Base-by-base conservation (phyloP, 92 coral and sea anemone species). In the Epizoanthus scotinus region DNA sequence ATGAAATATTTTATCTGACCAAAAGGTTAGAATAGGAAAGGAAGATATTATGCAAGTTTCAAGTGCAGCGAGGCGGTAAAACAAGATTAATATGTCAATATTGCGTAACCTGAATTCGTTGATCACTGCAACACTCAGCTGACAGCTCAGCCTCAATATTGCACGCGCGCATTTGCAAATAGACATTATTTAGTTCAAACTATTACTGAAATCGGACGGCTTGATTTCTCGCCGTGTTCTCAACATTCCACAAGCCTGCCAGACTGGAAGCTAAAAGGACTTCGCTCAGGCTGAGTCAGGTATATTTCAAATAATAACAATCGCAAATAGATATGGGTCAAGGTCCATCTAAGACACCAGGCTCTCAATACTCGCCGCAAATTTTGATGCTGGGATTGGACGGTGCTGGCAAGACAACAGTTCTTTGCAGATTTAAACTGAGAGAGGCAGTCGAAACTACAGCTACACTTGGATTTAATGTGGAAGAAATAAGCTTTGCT, bases 381-480 rank as follows among this genome's bases (percentile, higher is more conserved):
- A 19, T 75, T 15, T 38, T 75, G 47, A 75, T 75, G 81, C 29
- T 75, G 13, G 81, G 81, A 40, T 75, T 75, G 52, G 81, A 75
- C 63, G 81, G 81, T 18, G 81, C 81, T 31, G 81, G 81, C 8
- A 75, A 75, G 34, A 75, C 81, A 31, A 75, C 81, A 34, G 15
- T 75, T 38, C 81, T 75, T 26, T 53, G 61, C 29, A 36, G 63
- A 36, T 36, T 75, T 9, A 75, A 75, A 36, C 56, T 59, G 67
- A 34, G 68, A 38, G 36, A 9, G 18, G 36, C 24, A 12, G 18
- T 8, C 81, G 36, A 36, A 22, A 58, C 68, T 15, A 58, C 81
- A 15, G 10, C 67, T 8, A 75, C 81, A 10, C 31, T 75, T 13
- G 81, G 81, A 31, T 75, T 75, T 26, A 75, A 75, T 31, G 81